Evolutionary conservation across 2,113 vertebrate genomes (phyloP).

Genomic region (Dinomys branickii): DNA sequence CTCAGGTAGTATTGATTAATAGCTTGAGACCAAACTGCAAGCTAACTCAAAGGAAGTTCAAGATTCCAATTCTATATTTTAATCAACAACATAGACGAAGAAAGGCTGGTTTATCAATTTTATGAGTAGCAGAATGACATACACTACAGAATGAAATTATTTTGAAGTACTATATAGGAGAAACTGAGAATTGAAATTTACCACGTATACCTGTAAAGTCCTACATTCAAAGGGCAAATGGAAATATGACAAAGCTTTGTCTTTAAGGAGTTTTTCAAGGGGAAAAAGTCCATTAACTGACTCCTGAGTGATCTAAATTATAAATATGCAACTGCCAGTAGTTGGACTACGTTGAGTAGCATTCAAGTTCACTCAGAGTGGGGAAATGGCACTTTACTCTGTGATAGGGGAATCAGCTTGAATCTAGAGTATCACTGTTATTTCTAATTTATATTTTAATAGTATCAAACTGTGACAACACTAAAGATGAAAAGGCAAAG

Average conservation of each 20-base stretch:
- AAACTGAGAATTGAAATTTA: neutral
- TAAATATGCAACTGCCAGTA: neutral
- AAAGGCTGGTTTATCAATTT: neutral
- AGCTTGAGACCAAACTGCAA: neutral
- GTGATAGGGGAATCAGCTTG: neutral
- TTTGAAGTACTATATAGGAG: constrained; percentile 10
- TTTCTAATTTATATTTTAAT: constrained; percentile 26
- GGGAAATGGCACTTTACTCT: neutral
- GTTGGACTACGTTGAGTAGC: neutral
- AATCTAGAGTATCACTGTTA: neutral
- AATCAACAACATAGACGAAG: neutral
- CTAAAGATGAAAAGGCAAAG: neutral
- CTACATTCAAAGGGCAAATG: neutral
- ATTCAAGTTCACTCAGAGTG: neutral
- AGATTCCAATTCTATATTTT: constrained; percentile 18
- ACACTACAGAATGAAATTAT: neutral
- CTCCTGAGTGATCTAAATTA: neutral
- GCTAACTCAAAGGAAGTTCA: neutral
- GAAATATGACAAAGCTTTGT: neutral
- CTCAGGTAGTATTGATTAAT: neutral
- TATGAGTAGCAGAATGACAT: neutral
- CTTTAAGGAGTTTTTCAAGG: neutral
- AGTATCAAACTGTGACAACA: neutral
- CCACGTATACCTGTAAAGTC: neutral
- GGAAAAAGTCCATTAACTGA: neutral